phyloP scores from a whole-genome alignment of 2,113 vertebrate genomes.

The Pelecanoides urinatrix region DNA sequence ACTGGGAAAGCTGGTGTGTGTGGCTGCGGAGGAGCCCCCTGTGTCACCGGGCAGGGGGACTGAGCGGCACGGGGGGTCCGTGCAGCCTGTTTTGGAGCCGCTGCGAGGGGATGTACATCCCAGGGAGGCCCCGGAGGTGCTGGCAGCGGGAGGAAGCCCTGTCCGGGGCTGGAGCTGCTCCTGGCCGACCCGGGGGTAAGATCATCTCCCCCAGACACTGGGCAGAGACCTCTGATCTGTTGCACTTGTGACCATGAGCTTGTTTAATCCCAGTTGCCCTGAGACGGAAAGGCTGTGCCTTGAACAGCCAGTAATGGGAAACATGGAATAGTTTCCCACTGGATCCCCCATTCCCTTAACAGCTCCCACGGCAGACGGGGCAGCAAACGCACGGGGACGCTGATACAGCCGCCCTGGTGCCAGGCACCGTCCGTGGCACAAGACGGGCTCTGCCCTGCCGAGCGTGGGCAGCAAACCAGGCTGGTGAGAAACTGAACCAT shows the following conservation, averaged over 20 bases:
- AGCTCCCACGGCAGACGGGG: neutral
- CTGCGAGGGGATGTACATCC: fast-evolving
- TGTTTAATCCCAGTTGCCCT: neutral
- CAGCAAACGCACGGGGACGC: fast-evolving
- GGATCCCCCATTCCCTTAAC: neutral
- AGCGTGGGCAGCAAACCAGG: neutral
- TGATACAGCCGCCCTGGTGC: neutral
- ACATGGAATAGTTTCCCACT: neutral
- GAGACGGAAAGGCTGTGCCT: neutral
- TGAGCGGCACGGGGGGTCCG: fast-evolving
- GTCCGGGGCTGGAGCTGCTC: neutral
- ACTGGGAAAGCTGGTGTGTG: fast-evolving
- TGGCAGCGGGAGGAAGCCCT: neutral
- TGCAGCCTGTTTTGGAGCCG: neutral
- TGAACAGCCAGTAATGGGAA: neutral
- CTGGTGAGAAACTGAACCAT: neutral
- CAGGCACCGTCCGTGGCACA: neutral
- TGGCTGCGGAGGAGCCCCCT: neutral
- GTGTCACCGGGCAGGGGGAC: fast-evolving
- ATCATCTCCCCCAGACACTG: fast-evolving
- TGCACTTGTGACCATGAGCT: neutral
- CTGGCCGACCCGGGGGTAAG: fast-evolving
- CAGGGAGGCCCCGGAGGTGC: neutral
- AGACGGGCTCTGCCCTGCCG: neutral
- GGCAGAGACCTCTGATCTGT: neutral